A percentile compares a stretch with the other conserved stretches of the same genome.
These are phyloP conservation scores for Campylomormyrus tamandua DNA, from an alignment of 2,113 vertebrate genomes.

Conservation along the genomic window DNA sequence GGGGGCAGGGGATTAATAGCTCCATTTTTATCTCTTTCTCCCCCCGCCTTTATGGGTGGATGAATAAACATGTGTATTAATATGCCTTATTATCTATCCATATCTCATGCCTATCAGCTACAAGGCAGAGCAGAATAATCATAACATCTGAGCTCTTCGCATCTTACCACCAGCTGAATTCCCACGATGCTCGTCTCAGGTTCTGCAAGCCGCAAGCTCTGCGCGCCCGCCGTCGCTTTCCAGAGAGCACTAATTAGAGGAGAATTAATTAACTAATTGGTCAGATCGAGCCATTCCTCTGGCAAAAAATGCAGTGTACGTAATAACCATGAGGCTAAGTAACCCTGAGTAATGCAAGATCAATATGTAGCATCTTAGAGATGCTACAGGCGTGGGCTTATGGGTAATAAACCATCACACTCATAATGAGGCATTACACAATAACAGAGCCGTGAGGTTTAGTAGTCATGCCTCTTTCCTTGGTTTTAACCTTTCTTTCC, in stretches of 20 bases:
- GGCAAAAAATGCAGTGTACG: not conserved
- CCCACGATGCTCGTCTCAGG: not conserved
- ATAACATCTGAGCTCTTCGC: not conserved
- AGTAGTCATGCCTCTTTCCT: not conserved
- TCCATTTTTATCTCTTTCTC: not conserved
- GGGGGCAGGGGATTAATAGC: not conserved
- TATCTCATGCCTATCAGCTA: conserved; percentile 1
- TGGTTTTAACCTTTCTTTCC: not conserved
- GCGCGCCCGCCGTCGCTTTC: not conserved
- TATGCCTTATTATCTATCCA: not conserved
- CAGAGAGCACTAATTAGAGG: not conserved
- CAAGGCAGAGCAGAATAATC: not conserved
- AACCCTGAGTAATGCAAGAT: not conserved
- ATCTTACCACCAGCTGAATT: not conserved
- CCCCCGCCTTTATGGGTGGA: not conserved
- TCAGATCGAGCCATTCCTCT: not conserved
- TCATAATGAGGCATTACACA: not conserved
- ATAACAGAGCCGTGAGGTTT: not conserved
- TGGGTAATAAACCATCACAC: not conserved
- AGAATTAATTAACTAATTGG: conserved; percentile 11
- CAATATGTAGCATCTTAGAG: not conserved
- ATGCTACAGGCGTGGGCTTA: not conserved
- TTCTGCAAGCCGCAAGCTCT: not conserved
- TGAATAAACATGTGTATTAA: conserved; percentile 7
- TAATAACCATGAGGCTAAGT: not conserved